These are phyloP conservation scores for Raphicerus campestris DNA, from an alignment of 2,113 vertebrate species.

Conservation along the genomic window DNA sequence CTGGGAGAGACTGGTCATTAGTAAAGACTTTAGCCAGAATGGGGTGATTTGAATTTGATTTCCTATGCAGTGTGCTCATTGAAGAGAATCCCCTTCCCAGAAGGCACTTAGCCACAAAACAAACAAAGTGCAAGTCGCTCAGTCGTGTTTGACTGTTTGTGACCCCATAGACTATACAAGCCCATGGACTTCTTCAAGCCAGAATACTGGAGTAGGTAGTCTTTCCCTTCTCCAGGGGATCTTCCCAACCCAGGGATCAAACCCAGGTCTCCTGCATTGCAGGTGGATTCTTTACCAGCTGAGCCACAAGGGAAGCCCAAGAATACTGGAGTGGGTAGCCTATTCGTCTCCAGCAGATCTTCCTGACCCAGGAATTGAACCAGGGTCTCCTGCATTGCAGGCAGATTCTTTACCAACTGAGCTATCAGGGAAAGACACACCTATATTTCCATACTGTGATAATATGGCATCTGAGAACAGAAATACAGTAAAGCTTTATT, in stretches of 20 bases:
- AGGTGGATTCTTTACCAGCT: background rate
- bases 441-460: background rate
- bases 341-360: background rate
- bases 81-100: background rate
- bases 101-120: background rate
- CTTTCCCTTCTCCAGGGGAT: background rate
- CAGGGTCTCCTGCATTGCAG: background rate
- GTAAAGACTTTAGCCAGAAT: background rate
- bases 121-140: background rate
- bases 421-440: background rate
- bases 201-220: background rate
- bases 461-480: background rate
- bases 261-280: background rate
- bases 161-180: background rate
- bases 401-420: background rate
- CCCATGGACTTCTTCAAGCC: background rate
- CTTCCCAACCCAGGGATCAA: background rate
- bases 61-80: background rate
- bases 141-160: background rate
- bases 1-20: background rate
- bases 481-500: background rate
- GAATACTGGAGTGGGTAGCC: background rate
- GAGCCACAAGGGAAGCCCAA: background rate
- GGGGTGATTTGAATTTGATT: slow-evolving; percentile 15
- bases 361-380: background rate